Base-by-base conservation (phyloP, 2,888 invertebrate species). In the Spicauda simplicius region DNA sequence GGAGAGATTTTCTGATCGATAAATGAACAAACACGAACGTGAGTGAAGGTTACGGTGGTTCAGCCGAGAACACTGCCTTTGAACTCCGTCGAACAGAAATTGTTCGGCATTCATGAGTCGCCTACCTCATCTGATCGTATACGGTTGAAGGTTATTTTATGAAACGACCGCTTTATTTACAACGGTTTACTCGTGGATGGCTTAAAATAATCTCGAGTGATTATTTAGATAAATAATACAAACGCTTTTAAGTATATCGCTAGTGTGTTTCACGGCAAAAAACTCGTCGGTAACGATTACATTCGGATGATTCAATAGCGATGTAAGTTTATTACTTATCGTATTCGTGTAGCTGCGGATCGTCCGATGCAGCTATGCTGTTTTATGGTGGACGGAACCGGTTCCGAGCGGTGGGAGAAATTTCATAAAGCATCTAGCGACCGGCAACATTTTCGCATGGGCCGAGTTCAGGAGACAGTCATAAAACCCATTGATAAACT, bases 401-500 rank as follows among this genome's bases (percentile, higher is more conserved):
- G 76, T 77, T 76, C 59, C 37, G 56, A 19, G 50, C 68, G 72
- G 63, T 68, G 67, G 62, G 74, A 73, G 74, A 76, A 73, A 72
- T 73, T 73, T 76, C 73, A 73, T 74, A 71, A 73, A 71, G 69
- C 68, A 56, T 62, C 54, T 19, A 52, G 41, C 59, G 69, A 54
- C 52, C 54, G 25, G 54, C 66, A 68, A 63, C 58, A 84, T 86
- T 91, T 91, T 91, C 80, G 91, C 91, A 87, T 84, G 77, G 79
- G 74, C 81, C 78, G 74, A 77, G 79, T 78, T 71, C 72, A 69
- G 72, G 74, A 72, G 72, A 81, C 72, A 70, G 72, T 77, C 78
- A 80, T 83, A 81, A 84, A 86, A 82, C 71, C 79, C 81, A 82
- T 85, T 83, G 87, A 91, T 90, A 89, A 85, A 77, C 73, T 75